A percentile compares a stretch with the other conserved stretches of the same genome.
phyloP scores from a whole-genome alignment of 2,888 invertebrate species.

The Spialia ferax region DNA sequence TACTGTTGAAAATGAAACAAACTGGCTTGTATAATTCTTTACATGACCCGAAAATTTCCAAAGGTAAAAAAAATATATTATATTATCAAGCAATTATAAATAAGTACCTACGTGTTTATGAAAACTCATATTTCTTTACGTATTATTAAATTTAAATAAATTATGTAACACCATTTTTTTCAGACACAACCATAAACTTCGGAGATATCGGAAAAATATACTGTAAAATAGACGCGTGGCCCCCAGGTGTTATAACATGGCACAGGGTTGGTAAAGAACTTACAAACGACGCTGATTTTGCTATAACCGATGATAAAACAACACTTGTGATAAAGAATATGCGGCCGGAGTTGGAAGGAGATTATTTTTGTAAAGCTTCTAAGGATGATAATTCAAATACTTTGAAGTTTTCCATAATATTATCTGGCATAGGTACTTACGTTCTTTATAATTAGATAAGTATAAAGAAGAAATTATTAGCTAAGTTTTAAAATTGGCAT shows the following conservation, averaged over 20 bases:
- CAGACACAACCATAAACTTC: conserved; percentile 55
- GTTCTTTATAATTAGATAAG: background rate
- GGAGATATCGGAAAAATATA: conserved; percentile 47
- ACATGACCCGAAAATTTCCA: no score
- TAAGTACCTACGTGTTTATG: no score
- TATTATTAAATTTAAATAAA: no score
- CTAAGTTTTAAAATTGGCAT: no score
- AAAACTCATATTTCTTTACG: no score
- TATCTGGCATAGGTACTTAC: conserved; percentile 51
- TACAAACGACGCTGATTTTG: conserved; percentile 42
- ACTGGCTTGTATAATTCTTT: no score
- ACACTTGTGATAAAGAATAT: conserved; percentile 54
- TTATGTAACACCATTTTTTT: conserved; percentile 28
- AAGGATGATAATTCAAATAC: conserved; percentile 48
- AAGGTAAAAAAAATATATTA: no score
- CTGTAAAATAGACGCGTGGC: conserved; percentile 57
- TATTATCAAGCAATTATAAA: no score
- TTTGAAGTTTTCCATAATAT: conserved; percentile 50
- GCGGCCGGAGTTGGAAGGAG: conserved; percentile 50
- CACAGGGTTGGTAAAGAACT: conserved; percentile 49
- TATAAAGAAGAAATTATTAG: no score
- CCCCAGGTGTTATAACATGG: conserved; percentile 58
- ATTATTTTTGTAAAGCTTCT: conserved; percentile 53
- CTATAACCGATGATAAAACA: conserved; percentile 51
- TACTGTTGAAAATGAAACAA: no score